Percentiles rank a stretch among this genome's conserved stretches.
Conservation (phyloP, 2,113 vertebrate genomes). For the Cottus gobio region DNA sequence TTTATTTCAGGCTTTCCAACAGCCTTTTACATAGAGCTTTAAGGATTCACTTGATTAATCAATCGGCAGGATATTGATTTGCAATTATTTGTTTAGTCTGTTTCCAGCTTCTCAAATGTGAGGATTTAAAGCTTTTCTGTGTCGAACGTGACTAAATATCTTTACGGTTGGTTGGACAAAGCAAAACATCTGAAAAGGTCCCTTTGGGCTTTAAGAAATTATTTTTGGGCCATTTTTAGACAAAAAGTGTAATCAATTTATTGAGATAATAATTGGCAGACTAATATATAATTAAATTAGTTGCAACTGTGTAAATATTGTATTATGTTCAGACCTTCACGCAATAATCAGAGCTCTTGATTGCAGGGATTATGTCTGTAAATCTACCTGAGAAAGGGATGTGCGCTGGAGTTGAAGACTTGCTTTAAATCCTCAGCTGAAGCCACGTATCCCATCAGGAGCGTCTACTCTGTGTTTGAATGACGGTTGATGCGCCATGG, state of each 20-base stretch:
- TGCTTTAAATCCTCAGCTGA: not conserved
- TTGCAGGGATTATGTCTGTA: not conserved
- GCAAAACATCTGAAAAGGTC: not conserved
- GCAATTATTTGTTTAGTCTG: not conserved
- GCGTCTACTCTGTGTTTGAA: constrained; percentile 21
- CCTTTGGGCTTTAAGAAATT: not conserved
- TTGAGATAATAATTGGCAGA: not conserved
- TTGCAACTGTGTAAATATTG: not conserved
- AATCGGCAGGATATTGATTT: not conserved
- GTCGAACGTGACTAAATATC: not conserved
- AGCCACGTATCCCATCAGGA: not conserved
- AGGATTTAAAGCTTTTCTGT: not conserved
- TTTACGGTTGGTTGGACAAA: not conserved
- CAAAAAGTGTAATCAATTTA: not conserved
- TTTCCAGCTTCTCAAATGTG: not conserved
- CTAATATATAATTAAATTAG: too few relatives aligned
- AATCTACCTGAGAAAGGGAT: constrained; percentile 16
- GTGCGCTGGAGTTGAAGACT: not conserved
- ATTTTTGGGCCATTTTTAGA: not conserved
- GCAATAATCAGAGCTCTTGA: not conserved
- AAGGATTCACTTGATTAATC: not conserved
- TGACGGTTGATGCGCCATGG: constrained; percentile 7
- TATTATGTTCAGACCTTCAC: not conserved
- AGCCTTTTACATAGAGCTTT: constrained; percentile 37
- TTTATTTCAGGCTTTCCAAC: constrained; percentile 31